These are phyloP conservation scores for Mormyrus hasselquistii DNA, from an alignment of 2,797 vertebrate genomes.

Conservation along the genomic window DNA sequence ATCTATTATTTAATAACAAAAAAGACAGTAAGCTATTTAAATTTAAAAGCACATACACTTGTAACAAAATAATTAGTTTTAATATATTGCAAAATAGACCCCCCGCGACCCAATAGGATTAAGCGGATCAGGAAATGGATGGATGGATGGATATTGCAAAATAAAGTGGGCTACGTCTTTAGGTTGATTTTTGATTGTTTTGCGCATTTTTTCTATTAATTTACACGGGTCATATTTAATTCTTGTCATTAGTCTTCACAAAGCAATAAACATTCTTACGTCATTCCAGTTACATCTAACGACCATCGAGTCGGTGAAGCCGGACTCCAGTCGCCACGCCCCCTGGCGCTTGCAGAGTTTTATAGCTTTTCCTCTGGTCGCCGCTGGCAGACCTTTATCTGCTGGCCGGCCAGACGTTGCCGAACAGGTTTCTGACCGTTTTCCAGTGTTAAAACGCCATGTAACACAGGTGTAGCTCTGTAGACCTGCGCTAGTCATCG, in stretches of 20 bases:
- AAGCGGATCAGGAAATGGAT: no score
- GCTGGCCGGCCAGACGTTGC: background rate
- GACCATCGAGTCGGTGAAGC: background rate
- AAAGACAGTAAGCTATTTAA: no score
- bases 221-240: background rate
- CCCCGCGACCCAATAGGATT: no score
- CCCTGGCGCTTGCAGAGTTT: background rate
- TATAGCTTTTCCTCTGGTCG: background rate
- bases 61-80: no score
- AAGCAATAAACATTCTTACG: background rate
- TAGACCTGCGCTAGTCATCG: background rate
- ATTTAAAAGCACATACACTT: no score
- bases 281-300: background rate
- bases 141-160: no score
- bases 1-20: no score
- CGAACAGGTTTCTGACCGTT: background rate
- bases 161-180: background rate
- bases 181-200: background rate
- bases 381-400: background rate
- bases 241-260: background rate
- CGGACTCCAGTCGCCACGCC: background rate
- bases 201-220: background rate
- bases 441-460: background rate
- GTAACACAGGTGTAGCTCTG: background rate
- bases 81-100: background rate